Conservation (phyloP, 2,113 vertebrate genomes). For the Hyaena hyaena region DNA sequence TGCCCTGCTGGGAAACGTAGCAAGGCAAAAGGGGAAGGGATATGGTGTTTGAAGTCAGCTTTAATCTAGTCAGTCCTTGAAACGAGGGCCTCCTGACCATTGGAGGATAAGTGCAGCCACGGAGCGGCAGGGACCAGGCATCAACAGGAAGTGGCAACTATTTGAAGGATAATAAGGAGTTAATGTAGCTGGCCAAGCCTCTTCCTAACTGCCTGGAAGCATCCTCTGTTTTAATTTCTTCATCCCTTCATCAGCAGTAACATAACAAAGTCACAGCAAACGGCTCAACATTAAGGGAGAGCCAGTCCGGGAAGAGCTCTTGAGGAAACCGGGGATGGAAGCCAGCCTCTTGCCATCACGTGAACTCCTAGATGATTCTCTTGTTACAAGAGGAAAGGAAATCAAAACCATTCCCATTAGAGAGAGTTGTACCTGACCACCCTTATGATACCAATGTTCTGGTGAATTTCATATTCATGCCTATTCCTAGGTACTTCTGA, state of each 20-base stretch:
- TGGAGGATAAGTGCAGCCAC: constrained; percentile 63
- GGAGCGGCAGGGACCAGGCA: constrained; percentile 76
- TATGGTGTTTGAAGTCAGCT: constrained; percentile 28
- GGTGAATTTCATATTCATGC: neutral
- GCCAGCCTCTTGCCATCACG: constrained; percentile 17
- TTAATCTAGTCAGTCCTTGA: constrained; percentile 47
- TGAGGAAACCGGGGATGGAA: constrained; percentile 36
- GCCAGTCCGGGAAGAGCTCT: constrained; percentile 4
- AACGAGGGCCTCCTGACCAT: constrained; percentile 57
- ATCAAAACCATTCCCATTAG: constrained; percentile 22
- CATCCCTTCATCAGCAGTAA: constrained; percentile 73
- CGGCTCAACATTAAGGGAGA: neutral
- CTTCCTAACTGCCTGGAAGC: constrained; percentile 84
- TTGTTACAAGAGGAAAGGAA: constrained; percentile 34
- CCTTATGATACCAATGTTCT: neutral
- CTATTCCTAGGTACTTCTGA: neutral
- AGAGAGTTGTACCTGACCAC: neutral
- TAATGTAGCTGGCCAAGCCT: constrained; percentile 78
- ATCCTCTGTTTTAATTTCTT: constrained; percentile 79
- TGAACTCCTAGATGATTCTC: constrained; percentile 28
- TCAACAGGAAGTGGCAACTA: constrained; percentile 86
- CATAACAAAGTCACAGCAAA: constrained; percentile 79
- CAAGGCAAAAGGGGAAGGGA: neutral
- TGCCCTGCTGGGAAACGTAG: neutral
- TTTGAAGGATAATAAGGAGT: constrained; percentile 87